Conservation (phyloP, 2,888 invertebrate species). For the Himalopsyche tibetana region DNA sequence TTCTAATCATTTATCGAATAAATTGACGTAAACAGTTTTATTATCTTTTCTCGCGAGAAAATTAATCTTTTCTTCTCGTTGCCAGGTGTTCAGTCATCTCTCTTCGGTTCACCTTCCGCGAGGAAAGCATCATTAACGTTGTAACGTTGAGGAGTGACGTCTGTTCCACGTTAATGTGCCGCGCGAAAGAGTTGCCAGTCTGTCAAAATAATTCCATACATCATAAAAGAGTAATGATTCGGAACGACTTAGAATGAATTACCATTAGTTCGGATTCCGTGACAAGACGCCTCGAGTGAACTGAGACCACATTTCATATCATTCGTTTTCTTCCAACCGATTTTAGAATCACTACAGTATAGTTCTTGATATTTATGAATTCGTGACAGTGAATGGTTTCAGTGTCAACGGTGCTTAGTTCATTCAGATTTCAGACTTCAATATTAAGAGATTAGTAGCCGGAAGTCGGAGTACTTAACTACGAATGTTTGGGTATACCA, state of each 20-base stretch:
- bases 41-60: neutral
- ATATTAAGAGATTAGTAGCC: constrained; percentile 36
- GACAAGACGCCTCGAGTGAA: constrained; percentile 47
- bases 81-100: constrained; percentile 26
- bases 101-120: constrained; percentile 41
- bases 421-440: constrained; percentile 36
- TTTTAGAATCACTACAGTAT: constrained; percentile 26
- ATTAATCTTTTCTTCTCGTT: constrained; percentile 29
- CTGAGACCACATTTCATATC: constrained; percentile 1
- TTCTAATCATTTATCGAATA: no score
- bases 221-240: constrained; percentile 66
- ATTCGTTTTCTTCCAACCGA: constrained; percentile 40
- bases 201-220: constrained; percentile 65
- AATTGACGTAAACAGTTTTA: neutral
- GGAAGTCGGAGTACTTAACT: neutral
- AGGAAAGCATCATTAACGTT: constrained; percentile 56
- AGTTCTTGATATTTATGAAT: constrained; percentile 27
- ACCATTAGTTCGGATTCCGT: constrained; percentile 62
- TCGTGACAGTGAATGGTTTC: constrained; percentile 50
- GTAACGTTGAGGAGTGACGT: constrained; percentile 49
- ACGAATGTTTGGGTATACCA: no score
- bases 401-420: constrained; percentile 41
- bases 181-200: constrained; percentile 62
- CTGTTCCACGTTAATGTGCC: constrained; percentile 54
- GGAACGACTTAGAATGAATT: constrained; percentile 64